Evolutionary conservation across 23 tunicate genomes (phyloP).

Genomic region (Halocynthia aurantium): DNA sequence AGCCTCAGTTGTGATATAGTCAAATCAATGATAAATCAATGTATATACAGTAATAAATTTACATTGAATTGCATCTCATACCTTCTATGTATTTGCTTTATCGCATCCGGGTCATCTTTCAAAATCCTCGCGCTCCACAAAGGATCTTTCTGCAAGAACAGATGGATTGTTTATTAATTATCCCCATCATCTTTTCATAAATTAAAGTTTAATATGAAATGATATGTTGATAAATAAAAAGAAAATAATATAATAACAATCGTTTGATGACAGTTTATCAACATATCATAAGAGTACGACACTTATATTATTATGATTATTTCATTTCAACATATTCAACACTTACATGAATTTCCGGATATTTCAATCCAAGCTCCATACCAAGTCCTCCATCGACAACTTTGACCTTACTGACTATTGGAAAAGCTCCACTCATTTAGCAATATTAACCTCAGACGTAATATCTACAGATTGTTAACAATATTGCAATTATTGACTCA

Average conservation of each 20-base stretch:
- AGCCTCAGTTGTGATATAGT: neutral
- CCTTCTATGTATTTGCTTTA: constrained; percentile 60
- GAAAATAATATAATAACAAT: neutral
- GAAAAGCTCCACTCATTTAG: neutral
- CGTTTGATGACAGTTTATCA: constrained; percentile 25
- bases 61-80: too few species aligned
- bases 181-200: too few species aligned
- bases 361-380: constrained; percentile 27
- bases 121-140: constrained; percentile 59
- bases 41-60: neutral
- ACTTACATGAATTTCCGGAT: too few species aligned
- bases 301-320: too few species aligned
- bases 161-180: too few species aligned
- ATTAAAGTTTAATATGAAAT: neutral
- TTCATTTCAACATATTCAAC: too few species aligned
- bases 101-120: constrained; percentile 56
- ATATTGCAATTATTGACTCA: too few species aligned
- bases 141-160: constrained; percentile 43
- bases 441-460: too few species aligned
- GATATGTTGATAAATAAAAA: neutral
- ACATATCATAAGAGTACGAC: constrained; percentile 16
- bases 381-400: constrained; percentile 81
- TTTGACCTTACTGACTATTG: constrained; percentile 4
- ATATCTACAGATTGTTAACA: too few species aligned
- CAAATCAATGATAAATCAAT: neutral